phyloP scores from a whole-genome alignment of 2,888 invertebrate genomes.

The Diaperis boleti region DNA sequence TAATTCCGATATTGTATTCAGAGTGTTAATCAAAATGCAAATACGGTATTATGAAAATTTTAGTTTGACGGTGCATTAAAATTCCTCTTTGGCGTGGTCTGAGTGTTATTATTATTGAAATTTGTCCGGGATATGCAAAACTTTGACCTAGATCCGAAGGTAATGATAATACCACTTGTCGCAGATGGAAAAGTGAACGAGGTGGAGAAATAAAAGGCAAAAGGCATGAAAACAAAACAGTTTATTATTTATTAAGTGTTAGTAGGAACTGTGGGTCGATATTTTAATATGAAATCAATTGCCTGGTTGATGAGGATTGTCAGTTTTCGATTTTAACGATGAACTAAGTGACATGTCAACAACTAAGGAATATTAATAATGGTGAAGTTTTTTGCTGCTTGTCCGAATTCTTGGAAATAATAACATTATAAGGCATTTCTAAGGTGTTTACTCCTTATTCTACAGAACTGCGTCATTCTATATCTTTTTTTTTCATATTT shows the following conservation, averaged over 20 bases:
- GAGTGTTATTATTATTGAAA: neutral
- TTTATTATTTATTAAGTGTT: neutral
- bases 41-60: too few species aligned
- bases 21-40: too few species aligned
- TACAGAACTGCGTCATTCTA: too few species aligned
- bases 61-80: neutral
- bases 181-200: neutral
- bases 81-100: neutral
- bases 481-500: too few species aligned
- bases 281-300: neutral
- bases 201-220: neutral
- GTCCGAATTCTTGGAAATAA: too few species aligned
- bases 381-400: neutral
- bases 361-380: neutral
- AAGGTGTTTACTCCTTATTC: too few species aligned
- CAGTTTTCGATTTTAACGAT: too few species aligned
- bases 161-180: neutral
- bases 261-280: neutral
- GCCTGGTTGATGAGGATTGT: neutral
- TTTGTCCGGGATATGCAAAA: constrained; percentile 12
- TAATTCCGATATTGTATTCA: too few species aligned
- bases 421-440: too few species aligned
- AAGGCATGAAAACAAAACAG: neutral
- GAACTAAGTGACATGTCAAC: neutral
- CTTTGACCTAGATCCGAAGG: constrained; percentile 6